Evolutionary conservation across 2,797 vertebrate genomes (phyloP).

Genomic region (Hoplostethus atlanticus): DNA sequence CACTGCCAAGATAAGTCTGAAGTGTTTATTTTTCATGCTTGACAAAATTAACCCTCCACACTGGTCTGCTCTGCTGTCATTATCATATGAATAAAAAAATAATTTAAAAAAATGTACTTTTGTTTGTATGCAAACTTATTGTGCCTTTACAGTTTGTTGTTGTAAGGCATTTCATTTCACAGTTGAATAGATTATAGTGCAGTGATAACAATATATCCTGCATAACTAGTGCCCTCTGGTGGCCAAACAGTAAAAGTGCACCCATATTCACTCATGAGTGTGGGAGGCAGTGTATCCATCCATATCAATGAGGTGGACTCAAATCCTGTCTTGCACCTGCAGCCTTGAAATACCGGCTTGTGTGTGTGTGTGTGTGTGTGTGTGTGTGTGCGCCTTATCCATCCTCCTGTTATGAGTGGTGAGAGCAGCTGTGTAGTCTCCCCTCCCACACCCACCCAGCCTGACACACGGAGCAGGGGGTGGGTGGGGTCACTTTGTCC

Average conservation of each 20-base stretch:
- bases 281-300: conserved; percentile 60
- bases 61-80: not conserved
- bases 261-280: conserved; percentile 41
- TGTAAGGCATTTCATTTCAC: not conserved
- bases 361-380: conserved; percentile 40
- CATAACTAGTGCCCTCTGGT: conserved; percentile 55
- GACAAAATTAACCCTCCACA: not conserved
- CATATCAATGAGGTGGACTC: conserved; percentile 68
- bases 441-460: conserved; percentile 55
- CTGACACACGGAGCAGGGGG: conserved; percentile 56
- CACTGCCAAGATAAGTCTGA: not conserved
- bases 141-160: not conserved
- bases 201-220: not conserved
- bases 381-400: conserved; percentile 46
- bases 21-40: not conserved
- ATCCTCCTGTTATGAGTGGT: conserved; percentile 65
- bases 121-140: not conserved
- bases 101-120: not conserved
- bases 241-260: conserved; percentile 50
- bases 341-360: conserved; percentile 74
- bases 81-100: not conserved
- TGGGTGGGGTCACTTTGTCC: conserved; percentile 75
- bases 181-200: not conserved
- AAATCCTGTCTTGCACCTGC: conserved; percentile 70
- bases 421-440: conserved; percentile 70